Evolutionary conservation across 1,140 invertebrate genomes (phyloP), one percentile per base, ranked within the genome.

Genomic region (Calosoma granatense): DNA sequence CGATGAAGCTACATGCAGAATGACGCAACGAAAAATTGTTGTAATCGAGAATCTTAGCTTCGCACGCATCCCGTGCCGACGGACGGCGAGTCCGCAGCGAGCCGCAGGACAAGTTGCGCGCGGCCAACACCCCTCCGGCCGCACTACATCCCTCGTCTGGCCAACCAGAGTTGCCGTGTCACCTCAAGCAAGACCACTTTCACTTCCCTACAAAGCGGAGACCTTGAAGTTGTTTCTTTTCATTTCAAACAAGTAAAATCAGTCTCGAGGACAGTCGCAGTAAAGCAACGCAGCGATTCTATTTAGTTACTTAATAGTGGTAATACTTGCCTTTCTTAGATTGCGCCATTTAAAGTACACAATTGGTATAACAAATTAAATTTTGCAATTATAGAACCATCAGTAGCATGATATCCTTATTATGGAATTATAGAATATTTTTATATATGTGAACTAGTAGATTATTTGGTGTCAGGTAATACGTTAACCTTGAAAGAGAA

Each of bases 191-290:
- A 69, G 66, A 70, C 67, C 67, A 71, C 70, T 71, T 71, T 71
- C 70, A 71, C 70, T 71, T 71, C 70, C 68, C 68, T 70, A 69
- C 68, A 69, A 71, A 70, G 68, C 64, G 61, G 57, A 63, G 70
- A 71, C 70, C 70, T 71, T 71, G 70, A 69, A 68, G 67, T 65
- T 67, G 14, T 17, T 53, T 53, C 20, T 53, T 22, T 53, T 22
- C 22, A 53, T 53, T 68, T 69, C 58, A 69, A 71, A 71, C 70
- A 71, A 68, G 70, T 71, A 71, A 71, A 71, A 70, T 71, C 65
- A 70, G 68, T 71, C 68, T 69, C 70, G 70, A 71, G 68, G 70
- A 69, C 70, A 70, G 55, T 58, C 63, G 58, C 64, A 64, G 63
- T 61, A 66, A 65, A 62, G 65, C 65, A 68, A 65, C 68, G 66